Conservation (phyloP, 35 echinoderm and acorn worm species). For the Acanthaster planci region DNA sequence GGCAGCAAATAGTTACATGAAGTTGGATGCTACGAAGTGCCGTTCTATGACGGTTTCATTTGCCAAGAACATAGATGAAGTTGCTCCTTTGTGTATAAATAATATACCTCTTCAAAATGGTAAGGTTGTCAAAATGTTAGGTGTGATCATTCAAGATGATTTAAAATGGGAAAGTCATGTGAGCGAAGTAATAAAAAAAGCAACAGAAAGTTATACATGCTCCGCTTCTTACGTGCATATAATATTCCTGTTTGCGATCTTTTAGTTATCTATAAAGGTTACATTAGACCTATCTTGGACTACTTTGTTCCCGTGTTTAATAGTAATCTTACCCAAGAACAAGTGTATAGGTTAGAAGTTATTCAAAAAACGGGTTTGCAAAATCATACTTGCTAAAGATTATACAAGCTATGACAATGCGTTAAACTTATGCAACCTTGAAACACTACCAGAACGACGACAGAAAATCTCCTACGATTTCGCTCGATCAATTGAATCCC, state of each 20-base stretch:
- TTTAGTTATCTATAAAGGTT: slow-evolving; percentile 10
- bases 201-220: slow-evolving; percentile 13
- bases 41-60: not conserved
- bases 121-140: not conserved
- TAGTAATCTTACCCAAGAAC: not conserved
- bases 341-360: slow-evolving; percentile 2
- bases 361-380: not conserved
- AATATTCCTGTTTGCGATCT: not conserved
- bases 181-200: not conserved
- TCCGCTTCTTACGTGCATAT: too few relatives aligned
- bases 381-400: too few relatives aligned
- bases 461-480: too few relatives aligned
- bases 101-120: not conserved
- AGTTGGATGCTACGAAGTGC: not conserved
- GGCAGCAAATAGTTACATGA: not conserved
- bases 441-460: too few relatives aligned
- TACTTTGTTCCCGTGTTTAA: not conserved
- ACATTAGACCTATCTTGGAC: not conserved
- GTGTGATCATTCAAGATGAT: not conserved
- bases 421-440: too few relatives aligned
- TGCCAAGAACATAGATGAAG: not conserved
- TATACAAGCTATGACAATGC: too few relatives aligned
- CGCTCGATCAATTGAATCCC: too few relatives aligned
- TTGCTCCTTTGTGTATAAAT: slow-evolving; percentile 3
- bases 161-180: not conserved